Base-by-base conservation (phyloP, 1,140 invertebrate genomes). In the Diorhabda carinulata region DNA sequence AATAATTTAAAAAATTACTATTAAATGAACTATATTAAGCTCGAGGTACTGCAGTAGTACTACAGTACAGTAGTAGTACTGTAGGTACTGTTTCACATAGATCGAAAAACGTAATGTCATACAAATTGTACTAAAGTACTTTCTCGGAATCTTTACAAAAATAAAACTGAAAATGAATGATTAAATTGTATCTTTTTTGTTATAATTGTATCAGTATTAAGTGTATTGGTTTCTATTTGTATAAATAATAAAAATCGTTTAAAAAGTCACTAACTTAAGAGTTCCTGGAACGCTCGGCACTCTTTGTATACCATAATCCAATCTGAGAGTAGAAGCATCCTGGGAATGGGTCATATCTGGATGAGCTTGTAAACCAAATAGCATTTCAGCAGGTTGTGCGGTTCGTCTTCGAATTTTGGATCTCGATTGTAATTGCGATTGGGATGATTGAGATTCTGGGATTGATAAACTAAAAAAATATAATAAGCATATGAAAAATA, bases 211-310 rank as follows among this genome's bases (percentile, higher is more conserved):
- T 25, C 25, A 25, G 25, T 1, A 25, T 25, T 25, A 25, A 25
- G 0, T 25, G 25, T 25, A 25, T 25, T 25, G 25, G 25, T 25
- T 25, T 25, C 25, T 25, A 25, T 25, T 25, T 25, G 25, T 25
- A 52, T 52, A 52, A 52, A 52, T 52, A 6, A 52, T 52, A 52
- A 8, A 52, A 52, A 52, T 52, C 25, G 44, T 63, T 9, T 67
- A 52, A 61, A 66, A 69, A 78, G 63, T 45, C 69, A 78, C 81
- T 80, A 80, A 87, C 86, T 86, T 87, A 67, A 87, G 79, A 74
- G 84, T 85, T 66, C 89, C 89, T 41, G 89, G 89, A 44, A 89
- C 88, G 78, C 88, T 90, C 25, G 89, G 89, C 41, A 91, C 88
- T 69, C 89, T 82, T 10, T 85, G 85, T n/a, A 90, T 79, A n/a